These are phyloP conservation scores for Plebejus anna DNA, from an alignment of 2,888 invertebrate genomes.

Conservation along the genomic window DNA sequence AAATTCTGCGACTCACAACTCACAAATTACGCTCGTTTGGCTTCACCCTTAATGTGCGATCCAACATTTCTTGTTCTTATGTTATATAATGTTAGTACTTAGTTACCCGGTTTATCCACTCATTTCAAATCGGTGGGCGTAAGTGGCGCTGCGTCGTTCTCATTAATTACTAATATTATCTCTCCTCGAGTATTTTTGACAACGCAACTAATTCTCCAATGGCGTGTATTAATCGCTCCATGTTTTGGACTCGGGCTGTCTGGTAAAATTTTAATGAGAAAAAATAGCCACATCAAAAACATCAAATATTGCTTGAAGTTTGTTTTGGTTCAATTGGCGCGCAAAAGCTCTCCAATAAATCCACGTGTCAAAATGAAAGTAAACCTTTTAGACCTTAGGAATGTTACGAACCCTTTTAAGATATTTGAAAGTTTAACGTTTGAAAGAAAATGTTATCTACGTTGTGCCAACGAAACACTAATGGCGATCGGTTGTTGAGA, in stretches of 20 bases:
- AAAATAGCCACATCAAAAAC: neutral
- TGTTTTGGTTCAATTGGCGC: neutral
- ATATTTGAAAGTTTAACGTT: neutral
- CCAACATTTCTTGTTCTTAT: no score
- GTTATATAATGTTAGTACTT: no score
- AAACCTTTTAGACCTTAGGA: neutral
- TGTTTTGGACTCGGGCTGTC: neutral
- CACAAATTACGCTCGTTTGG: no score
- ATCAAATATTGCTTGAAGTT: neutral
- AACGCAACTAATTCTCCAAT: neutral
- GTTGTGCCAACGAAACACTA: slow-evolving; percentile 14
- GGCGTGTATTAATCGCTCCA: neutral
- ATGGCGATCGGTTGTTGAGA: slow-evolving; percentile 7
- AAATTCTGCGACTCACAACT: no score
- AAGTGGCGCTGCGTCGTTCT: slow-evolving; percentile 47
- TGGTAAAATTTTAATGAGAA: neutral
- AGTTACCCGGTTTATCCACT: no score
- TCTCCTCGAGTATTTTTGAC: neutral
- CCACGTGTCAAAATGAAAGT: neutral
- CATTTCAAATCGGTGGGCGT: slow-evolving; percentile 49
- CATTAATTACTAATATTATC: slow-evolving; percentile 34
- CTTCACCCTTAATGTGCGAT: no score
- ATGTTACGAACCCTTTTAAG: neutral
- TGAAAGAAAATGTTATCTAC: slow-evolving; percentile 7
- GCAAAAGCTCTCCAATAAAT: neutral